Percentiles rank a stretch among this genome's conserved stretches.
Conservation (phyloP, 2,113 vertebrate species). For the Cololabis saira region DNA sequence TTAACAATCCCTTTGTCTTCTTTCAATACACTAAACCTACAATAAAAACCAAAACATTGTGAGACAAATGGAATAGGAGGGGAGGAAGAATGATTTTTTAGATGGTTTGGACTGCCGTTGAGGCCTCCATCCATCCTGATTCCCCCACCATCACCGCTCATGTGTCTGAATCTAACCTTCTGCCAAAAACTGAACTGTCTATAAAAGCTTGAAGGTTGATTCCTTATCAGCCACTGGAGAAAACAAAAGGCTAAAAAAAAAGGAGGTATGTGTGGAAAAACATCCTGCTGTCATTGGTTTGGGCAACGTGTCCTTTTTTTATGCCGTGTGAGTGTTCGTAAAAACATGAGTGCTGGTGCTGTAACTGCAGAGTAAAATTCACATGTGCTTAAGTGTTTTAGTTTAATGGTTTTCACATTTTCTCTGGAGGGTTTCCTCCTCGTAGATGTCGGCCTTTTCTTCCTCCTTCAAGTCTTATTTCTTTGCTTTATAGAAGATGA, state of each 20-base stretch:
- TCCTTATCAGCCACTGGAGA: constrained; percentile 20
- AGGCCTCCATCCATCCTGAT: too few relatives aligned
- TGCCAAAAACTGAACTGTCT: constrained; percentile 24
- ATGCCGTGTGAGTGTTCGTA: not conserved
- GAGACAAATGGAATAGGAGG: too few relatives aligned
- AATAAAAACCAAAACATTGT: too few relatives aligned
- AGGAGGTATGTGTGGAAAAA: constrained; percentile 36
- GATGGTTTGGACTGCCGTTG: too few relatives aligned
- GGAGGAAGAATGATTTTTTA: too few relatives aligned
- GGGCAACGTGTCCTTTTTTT: constrained; percentile 35
- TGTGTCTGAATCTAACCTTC: not conserved
- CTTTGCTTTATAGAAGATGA: constrained; percentile 48
- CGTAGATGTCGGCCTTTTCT: constrained; percentile 53
- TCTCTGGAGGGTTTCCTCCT: constrained; percentile 21
- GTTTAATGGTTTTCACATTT: constrained; percentile 53
- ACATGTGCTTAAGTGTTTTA: constrained; percentile 48
- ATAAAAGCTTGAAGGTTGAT: constrained; percentile 15
- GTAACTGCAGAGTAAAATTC: constrained; percentile 1
- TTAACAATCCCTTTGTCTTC: too few relatives aligned
- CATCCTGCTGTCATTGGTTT: constrained; percentile 45
- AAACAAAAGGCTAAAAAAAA: constrained; percentile 42
- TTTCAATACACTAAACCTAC: too few relatives aligned
- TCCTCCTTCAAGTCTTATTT: constrained; percentile 54
- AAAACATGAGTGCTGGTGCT: not conserved
- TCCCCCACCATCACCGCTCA: too few relatives aligned